A percentile compares a stretch with the other conserved stretches of the same genome.
Evolutionary conservation across 2,888 invertebrate genomes (phyloP).

Genomic region (Chymomyza procnemis): DNA sequence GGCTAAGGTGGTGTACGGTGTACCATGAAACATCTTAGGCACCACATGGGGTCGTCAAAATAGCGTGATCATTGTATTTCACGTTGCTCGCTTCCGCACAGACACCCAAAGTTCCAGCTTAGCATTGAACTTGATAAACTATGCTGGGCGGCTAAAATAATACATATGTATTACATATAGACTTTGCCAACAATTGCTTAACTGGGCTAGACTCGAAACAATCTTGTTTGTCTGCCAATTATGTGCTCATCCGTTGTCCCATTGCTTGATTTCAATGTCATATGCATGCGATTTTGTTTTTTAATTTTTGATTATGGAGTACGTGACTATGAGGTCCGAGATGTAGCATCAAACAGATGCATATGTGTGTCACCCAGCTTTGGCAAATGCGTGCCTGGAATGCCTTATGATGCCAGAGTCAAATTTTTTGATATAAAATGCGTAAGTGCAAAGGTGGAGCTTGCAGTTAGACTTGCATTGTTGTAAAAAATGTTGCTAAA

Average conservation of each 20-base stretch:
- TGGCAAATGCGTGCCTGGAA: constrained; percentile 41
- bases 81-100: not conserved
- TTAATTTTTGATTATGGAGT: constrained; percentile 32
- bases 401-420: constrained; percentile 19
- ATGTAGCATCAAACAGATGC: constrained; percentile 47
- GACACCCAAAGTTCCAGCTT: not conserved
- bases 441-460: constrained; percentile 20
- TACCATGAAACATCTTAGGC: not conserved
- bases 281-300: constrained; percentile 21
- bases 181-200: not conserved
- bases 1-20: not conserved
- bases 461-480: constrained; percentile 50
- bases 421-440: constrained; percentile 64
- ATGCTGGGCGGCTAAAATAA: not conserved
- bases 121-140: constrained; percentile 1
- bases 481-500: constrained; percentile 46
- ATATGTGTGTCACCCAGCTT: constrained; percentile 42
- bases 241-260: constrained; percentile 40
- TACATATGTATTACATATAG: not conserved
- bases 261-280: constrained; percentile 44
- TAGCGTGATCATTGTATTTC: not conserved
- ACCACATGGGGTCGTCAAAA: not conserved
- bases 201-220: not conserved
- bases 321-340: constrained; percentile 57
- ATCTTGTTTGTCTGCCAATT: constrained; percentile 55